Percentiles rank a stretch among this genome's conserved stretches.
Evolutionary conservation across 2,888 invertebrate genomes (phyloP).

Genomic region (Listrodromus nycthemerus): DNA sequence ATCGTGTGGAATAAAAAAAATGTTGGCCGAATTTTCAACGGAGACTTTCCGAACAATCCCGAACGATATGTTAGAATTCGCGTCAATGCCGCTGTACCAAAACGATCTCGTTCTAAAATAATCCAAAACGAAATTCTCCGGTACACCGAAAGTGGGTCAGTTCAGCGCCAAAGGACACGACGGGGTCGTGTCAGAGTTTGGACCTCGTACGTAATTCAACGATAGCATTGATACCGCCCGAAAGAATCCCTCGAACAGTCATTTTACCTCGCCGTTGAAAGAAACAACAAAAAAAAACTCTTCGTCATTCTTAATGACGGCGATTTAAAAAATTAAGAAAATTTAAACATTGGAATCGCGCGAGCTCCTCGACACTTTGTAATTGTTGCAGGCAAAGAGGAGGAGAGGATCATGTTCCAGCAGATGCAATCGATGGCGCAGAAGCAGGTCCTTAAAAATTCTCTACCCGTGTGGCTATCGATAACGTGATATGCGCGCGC

Average conservation of each 20-base stretch:
- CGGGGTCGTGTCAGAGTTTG: background rate
- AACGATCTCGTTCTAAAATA: background rate
- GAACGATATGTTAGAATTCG: background rate
- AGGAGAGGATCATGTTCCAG: constrained; percentile 98
- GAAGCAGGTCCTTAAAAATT: constrained; percentile 92
- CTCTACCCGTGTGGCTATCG: constrained; percentile 75
- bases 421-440: constrained; percentile 98
- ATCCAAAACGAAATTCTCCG: background rate
- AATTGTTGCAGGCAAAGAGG: constrained; percentile 94
- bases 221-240: background rate
- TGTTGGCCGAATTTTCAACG: background rate
- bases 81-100: background rate
- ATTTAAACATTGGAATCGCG: constrained; percentile 55
- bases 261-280: background rate
- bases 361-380: constrained; percentile 75
- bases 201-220: background rate
- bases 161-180: background rate
- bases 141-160: background rate
- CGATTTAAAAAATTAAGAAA: constrained; percentile 23
- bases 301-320: too few species aligned
- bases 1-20: background rate
- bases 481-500: constrained; percentile 69
- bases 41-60: background rate
- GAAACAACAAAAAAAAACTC: background rate
- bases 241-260: background rate